Evolutionary conservation across 2,113 vertebrate species (phyloP), one percentile per base, ranked within the genome.

Genomic region (Pristiophorus japonicus): DNA sequence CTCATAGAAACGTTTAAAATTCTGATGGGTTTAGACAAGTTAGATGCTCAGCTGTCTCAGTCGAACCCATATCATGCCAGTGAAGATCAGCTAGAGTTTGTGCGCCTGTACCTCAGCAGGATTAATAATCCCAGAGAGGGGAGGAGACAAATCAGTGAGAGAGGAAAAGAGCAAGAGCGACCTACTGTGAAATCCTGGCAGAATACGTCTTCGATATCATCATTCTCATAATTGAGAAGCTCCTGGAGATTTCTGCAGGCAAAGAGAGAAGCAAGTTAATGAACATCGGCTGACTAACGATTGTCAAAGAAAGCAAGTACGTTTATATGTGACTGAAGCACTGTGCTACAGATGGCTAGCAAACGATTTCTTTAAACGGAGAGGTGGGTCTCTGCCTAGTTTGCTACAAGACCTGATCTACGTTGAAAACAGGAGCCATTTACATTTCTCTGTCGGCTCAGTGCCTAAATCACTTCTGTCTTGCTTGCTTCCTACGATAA

Each of bases 151-250:
- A 45, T 93, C n/a, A 66, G n/a, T 27, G 51, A 38, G 24, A 65
- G 63, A 27, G 42, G 6, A 66, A 24, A 66, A 93, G 66, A 11
- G 63, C 10, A 45, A 14, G 22, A 16, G 62, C 0, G 6, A 73
- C 97, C 96, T 97, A 98, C 97, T 47, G 95, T 97, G 95, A 98
- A 98, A 96, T 97, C 11, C 85, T 96, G 38, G 51, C 75, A 88
- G n/a, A 96, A 75, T 45, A 0, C n/a, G 18, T 97, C 96, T 78
- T 97, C 1, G 11, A 42, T 1, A 11, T 95, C 38, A 18, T 97
- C 97, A n/a, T 0, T 34, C 70, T 96, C 96, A 85, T 97, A 96
- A 63, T 96, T 84, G 90, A 98, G 95, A 96, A 98, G 63, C 1
- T 0, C 0, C 95, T 96, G 62, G 94, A 98, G 96, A 85, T 0